Base-by-base conservation (phyloP, 2,113 vertebrate genomes). In the Mobula birostris region DNA sequence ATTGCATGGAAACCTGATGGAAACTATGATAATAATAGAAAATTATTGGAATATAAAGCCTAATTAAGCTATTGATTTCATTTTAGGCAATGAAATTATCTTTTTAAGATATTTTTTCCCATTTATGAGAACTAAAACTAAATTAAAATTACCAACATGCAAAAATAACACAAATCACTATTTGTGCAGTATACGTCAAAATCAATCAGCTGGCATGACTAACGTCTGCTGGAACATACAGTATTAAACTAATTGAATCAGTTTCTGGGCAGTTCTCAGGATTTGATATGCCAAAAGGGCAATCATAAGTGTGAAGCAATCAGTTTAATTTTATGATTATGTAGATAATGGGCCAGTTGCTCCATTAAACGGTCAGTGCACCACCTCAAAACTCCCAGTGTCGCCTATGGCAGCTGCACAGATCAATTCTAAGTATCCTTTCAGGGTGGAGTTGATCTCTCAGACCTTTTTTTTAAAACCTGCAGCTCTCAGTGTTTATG, bases 271-370 rank as follows among this genome's bases (percentile, higher is more conserved):
- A 48, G 91, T 93, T 74, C 48, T 93, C 68, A 93, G 91, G 68
- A 93, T 93, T 74, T 72, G 70, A 48, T 76, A 93, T 93, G 91
- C 91, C 74, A 40, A 74, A 93, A 93, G 91, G 90, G 68, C 40
- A 93, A 74, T 72, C 61, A 66, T 40, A 93, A 93, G 36, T 74
- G 70, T 74, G 36, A 93, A 74, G 40, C 36, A 93, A 93, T 74
- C 91, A 93, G 91, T 72, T 93, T 93, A 74, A 74, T 93, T 48
- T 76, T 56, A 74, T 93, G 70, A 93, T 93, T 72, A 93, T 74
- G 74, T 76, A 32, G 36, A 76, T 72, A 72, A 93, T 56, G 68
- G 72, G 91, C 66, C 40, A 74, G 68, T 70, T 12, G 27, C 91
- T 74, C 36, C 24, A 93, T 93, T 93, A 74, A 93, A 93, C 40